phyloP scores from a whole-genome alignment of 2,888 invertebrate genomes.

The Calameuta filiformis region DNA sequence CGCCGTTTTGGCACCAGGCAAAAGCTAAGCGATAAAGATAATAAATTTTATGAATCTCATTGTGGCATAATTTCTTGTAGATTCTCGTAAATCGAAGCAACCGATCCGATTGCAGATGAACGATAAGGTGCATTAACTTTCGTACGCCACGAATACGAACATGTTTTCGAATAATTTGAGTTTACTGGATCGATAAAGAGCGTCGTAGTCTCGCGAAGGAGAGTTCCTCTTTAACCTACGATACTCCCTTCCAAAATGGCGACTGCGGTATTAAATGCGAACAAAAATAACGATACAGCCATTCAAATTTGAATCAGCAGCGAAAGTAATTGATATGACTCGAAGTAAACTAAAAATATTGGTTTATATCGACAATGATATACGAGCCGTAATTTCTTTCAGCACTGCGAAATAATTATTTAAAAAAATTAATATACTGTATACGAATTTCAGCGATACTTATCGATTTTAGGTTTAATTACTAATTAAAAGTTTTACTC shows the following conservation, averaged over 20 bases:
- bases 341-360: neutral
- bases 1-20: neutral
- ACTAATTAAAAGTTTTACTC: neutral
- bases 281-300: neutral
- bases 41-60: neutral
- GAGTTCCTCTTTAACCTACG: slow-evolving; percentile 10
- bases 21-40: neutral
- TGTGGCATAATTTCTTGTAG: neutral
- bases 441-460: neutral
- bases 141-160: neutral
- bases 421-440: neutral
- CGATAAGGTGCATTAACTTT: neutral
- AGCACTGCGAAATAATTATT: neutral
- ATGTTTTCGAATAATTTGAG: neutral
- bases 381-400: neutral
- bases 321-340: neutral
- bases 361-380: neutral
- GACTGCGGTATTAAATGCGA: neutral
- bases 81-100: neutral
- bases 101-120: neutral
- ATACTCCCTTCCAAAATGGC: slow-evolving; percentile 7
- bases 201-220: neutral
- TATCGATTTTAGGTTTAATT: neutral
- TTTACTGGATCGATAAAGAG: slow-evolving; percentile 10
- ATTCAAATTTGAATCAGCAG: neutral